A percentile compares a stretch with the other conserved stretches of the same genome.
These are phyloP conservation scores for Lasioglossum villosulum DNA, from an alignment of 2,888 invertebrate species.

Conservation along the genomic window DNA sequence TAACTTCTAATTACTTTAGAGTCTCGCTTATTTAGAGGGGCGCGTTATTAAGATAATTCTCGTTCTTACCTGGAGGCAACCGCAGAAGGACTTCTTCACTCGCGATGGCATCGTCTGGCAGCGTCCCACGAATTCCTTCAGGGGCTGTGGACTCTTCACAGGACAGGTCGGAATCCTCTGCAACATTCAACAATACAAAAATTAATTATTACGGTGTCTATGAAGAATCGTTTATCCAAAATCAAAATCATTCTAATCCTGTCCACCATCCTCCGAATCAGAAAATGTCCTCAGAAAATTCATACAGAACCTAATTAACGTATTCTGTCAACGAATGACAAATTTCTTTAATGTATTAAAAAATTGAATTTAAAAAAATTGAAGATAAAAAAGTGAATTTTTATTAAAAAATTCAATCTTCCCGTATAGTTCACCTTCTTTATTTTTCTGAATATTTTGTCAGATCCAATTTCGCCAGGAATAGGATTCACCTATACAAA, in stretches of 20 bases:
- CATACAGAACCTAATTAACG: too few relatives aligned
- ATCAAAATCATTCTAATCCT: not conserved
- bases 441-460: too few relatives aligned
- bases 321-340: too few relatives aligned
- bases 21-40: not conserved
- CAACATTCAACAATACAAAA: conserved; percentile 57
- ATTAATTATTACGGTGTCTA: not conserved
- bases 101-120: conserved; percentile 84
- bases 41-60: conserved; percentile 21
- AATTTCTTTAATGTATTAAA: too few relatives aligned
- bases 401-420: too few relatives aligned
- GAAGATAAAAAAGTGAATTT: too few relatives aligned
- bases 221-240: not conserved
- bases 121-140: conserved; percentile 83
- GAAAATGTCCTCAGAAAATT: not conserved
- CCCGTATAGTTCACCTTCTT: too few relatives aligned
- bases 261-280: not conserved
- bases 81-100: conserved; percentile 88
- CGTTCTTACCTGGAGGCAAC: conserved; percentile 90
- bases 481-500: too few relatives aligned
- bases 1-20: conserved; percentile 17
- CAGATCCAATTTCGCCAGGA: too few relatives aligned
- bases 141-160: conserved; percentile 82
- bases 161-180: conserved; percentile 83
- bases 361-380: too few relatives aligned